Percentiles rank a stretch among this genome's conserved stretches.
Conservation (phyloP, 2,113 vertebrate genomes). For the Miniopterus natalensis region DNA sequence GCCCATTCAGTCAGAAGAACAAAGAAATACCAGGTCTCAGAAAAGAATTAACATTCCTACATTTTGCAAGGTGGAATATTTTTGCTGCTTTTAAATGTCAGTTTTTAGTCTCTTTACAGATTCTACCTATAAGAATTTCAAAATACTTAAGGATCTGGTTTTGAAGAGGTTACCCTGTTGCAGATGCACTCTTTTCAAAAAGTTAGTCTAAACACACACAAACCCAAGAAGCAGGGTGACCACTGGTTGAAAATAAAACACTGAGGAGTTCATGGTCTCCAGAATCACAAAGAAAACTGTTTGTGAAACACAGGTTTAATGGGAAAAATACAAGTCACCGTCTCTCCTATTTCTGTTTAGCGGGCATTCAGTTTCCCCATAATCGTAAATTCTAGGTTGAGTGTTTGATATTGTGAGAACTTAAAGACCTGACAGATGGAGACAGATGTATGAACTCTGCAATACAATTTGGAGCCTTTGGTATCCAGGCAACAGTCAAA, state of each 20-base stretch:
- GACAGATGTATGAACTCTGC: slow-evolving; percentile 54
- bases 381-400: not conserved
- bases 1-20: not conserved
- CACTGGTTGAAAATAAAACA: slow-evolving; percentile 44
- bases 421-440: slow-evolving; percentile 41
- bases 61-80: not conserved
- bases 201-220: not conserved
- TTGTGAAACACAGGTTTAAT: slow-evolving; percentile 37
- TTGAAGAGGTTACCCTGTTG: slow-evolving; percentile 10
- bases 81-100: not conserved
- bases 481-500: slow-evolving; percentile 36
- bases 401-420: slow-evolving; percentile 62
- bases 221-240: not conserved
- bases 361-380: slow-evolving; percentile 29
- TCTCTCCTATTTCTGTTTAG: not conserved
- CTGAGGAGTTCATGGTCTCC: not conserved
- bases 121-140: not conserved
- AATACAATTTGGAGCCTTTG: slow-evolving; percentile 10
- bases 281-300: slow-evolving; percentile 15
- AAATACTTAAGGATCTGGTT: slow-evolving; percentile 15
- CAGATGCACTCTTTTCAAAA: slow-evolving; percentile 4
- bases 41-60: not conserved
- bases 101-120: slow-evolving; percentile 18
- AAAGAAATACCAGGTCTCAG: slow-evolving; percentile 11
- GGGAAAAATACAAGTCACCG: not conserved